Evolutionary conservation across 2,797 vertebrate species (phyloP).

Genomic region (Lateolabrax maculatus): DNA sequence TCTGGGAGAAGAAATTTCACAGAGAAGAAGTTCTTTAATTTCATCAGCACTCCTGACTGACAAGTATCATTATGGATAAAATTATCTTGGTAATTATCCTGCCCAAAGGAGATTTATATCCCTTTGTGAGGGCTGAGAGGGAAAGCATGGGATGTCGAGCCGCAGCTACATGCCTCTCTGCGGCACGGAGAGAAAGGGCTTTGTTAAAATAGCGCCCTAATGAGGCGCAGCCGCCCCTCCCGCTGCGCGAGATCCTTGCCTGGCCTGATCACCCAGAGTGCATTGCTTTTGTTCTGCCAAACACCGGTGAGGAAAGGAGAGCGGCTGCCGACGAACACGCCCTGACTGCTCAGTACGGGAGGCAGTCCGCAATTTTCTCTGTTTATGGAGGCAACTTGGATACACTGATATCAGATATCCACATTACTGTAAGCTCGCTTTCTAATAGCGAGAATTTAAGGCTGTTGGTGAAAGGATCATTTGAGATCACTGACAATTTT

Average conservation of each 20-base stretch:
- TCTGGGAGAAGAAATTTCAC: conserved; percentile 62
- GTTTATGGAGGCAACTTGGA: conserved; percentile 43
- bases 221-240: conserved; percentile 66
- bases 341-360: conserved; percentile 45
- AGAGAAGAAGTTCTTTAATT: conserved; percentile 82
- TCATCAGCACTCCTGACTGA: conserved; percentile 85
- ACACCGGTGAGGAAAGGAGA: conserved; percentile 39
- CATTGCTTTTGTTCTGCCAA: conserved; percentile 67
- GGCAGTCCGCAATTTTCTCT: not conserved
- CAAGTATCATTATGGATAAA: conserved; percentile 88
- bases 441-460: not conserved
- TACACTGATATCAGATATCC: conserved; percentile 24
- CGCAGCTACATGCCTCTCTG: conserved; percentile 55
- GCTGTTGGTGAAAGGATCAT: not conserved
- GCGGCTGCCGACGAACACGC: conserved; percentile 21
- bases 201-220: conserved; percentile 81
- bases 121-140: conserved; percentile 75
- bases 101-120: conserved; percentile 85
- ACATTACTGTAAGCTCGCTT: not conserved
- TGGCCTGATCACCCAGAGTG: conserved; percentile 63
- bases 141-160: conserved; percentile 61
- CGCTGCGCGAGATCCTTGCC: conserved; percentile 43
- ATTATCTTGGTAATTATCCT: conserved; percentile 88
- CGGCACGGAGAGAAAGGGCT: conserved; percentile 67
- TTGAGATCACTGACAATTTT: not conserved